Percentiles rank a stretch among this genome's conserved stretches.
Conservation (phyloP, 2,888 invertebrate species). For the Eupithecia vulgata region DNA sequence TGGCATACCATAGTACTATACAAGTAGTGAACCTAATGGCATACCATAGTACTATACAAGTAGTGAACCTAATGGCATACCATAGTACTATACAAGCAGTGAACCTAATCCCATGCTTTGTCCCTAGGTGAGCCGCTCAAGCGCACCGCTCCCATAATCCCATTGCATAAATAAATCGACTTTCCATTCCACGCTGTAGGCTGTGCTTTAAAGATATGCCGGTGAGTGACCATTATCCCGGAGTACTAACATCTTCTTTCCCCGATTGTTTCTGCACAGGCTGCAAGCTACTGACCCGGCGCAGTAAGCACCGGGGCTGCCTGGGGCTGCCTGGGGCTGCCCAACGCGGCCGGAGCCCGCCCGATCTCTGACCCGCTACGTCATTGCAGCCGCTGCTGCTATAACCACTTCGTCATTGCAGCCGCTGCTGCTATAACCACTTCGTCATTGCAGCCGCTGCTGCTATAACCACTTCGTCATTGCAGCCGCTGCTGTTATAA, state of each 20-base stretch:
- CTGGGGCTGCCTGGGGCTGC: too few relatives aligned
- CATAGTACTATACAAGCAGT: too few relatives aligned
- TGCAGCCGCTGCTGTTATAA: too few relatives aligned
- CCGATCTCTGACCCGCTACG: conserved; percentile 27
- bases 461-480: conserved; percentile 10
- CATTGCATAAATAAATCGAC: neutral
- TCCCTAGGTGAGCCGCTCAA: neutral
- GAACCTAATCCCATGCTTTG: too few relatives aligned
- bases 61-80: too few relatives aligned
- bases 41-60: too few relatives aligned
- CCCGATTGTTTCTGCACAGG: neutral
- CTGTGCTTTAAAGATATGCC: neutral
- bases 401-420: too few relatives aligned
- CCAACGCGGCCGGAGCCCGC: conserved; percentile 29
- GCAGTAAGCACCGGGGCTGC: conserved; percentile 15
- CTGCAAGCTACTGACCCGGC: conserved; percentile 12
- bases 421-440: too few relatives aligned
- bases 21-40: too few relatives aligned
- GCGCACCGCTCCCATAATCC: neutral
- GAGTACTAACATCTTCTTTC: neutral
- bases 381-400: conserved; percentile 15
- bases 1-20: too few relatives aligned
- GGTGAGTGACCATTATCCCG: neutral
- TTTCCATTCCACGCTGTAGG: neutral
- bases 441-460: too few relatives aligned